Conservation (phyloP, 1,140 invertebrate genomes). For the Trachelipus rathkii region DNA sequence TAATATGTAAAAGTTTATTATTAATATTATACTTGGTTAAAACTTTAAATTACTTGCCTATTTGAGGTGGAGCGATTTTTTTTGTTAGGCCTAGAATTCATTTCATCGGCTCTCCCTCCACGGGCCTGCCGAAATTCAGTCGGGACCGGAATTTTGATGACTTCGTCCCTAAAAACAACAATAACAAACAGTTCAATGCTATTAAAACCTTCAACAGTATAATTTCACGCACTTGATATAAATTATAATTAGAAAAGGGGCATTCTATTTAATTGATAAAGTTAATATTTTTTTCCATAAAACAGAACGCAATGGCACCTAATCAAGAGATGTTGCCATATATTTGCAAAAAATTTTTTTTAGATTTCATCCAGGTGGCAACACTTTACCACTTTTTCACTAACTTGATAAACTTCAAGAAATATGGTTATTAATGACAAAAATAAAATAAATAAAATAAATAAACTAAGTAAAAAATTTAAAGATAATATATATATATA, state of each 20-base stretch:
- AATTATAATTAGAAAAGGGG: slow-evolving; percentile 33
- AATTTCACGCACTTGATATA: slow-evolving; percentile 23
- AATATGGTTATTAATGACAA: too few species aligned
- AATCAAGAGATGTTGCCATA: slow-evolving; percentile 25
- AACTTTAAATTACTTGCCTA: slow-evolving; percentile 14
- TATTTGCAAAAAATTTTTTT: background rate
- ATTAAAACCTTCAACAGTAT: background rate
- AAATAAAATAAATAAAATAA: too few species aligned
- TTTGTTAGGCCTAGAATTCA: slow-evolving; percentile 30
- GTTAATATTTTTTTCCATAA: background rate
- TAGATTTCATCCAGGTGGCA: too few species aligned
- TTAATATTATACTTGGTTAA: too few species aligned
- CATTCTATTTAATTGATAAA: slow-evolving; percentile 8
- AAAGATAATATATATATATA: too few species aligned
- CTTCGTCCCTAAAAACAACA: slow-evolving; percentile 27
- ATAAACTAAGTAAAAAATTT: too few species aligned
- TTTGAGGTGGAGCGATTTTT: slow-evolving; percentile 36
- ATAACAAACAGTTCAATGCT: slow-evolving; percentile 27
- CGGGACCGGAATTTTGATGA: slow-evolving; percentile 43
- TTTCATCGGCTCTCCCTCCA: slow-evolving; percentile 42
- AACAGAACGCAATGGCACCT: slow-evolving; percentile 39
- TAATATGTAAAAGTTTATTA: too few species aligned
- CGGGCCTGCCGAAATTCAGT: slow-evolving; percentile 43
- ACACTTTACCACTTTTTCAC: too few species aligned
- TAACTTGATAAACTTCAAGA: too few species aligned